A percentile compares a stretch with the other conserved stretches of the same genome.
These are phyloP conservation scores for Trochalopteron elliotii DNA, from an alignment of 2,113 vertebrate species.

Conservation along the genomic window DNA sequence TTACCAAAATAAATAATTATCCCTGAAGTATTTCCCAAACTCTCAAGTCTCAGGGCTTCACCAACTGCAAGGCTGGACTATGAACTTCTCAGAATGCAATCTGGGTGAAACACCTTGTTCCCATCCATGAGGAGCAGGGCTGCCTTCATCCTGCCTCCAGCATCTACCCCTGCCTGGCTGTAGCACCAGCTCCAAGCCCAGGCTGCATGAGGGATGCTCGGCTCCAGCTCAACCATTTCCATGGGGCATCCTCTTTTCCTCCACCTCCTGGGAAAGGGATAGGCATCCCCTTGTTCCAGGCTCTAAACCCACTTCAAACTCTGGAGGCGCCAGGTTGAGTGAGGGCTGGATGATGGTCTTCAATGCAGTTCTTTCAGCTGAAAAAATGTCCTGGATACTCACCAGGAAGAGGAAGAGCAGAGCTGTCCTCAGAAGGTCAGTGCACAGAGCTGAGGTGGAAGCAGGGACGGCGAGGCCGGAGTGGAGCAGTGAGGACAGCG, in stretches of 20 bases:
- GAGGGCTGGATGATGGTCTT: background rate
- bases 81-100: rapidly evolving
- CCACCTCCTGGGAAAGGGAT: background rate
- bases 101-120: background rate
- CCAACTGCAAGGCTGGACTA: background rate
- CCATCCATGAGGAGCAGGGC: background rate
- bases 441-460: background rate
- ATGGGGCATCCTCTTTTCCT: background rate
- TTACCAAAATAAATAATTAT: background rate
- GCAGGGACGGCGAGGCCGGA: background rate
- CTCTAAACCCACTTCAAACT: background rate
- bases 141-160: background rate
- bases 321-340: background rate
- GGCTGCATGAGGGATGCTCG: background rate
- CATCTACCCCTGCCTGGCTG: rapidly evolving
- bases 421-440: background rate
- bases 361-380: background rate
- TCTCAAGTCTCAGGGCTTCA: background rate
- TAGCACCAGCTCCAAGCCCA: background rate
- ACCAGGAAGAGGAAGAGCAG: conserved; percentile 12
- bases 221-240: background rate
- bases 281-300: background rate
- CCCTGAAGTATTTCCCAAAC: background rate
- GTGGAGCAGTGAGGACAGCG: background rate
- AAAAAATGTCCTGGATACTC: conserved; percentile 3